A percentile compares a stretch with the other conserved stretches of the same genome.
Conservation (phyloP, 2,888 invertebrate species). For the Brenthis ino region DNA sequence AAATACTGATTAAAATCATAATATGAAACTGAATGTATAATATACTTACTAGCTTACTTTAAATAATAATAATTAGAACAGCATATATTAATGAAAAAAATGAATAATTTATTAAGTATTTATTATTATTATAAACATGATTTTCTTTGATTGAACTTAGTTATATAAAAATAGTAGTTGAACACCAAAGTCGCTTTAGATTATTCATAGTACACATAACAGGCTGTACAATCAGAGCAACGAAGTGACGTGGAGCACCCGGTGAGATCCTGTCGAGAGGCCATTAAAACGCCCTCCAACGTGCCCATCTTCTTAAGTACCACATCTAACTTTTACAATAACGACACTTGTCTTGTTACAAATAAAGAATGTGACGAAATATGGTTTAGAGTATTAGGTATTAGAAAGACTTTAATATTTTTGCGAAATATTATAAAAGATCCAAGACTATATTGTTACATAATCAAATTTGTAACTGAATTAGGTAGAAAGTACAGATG, state of each 20-base stretch:
- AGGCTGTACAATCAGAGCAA: conserved; percentile 73
- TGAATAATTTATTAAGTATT: no score
- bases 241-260: conserved; percentile 78
- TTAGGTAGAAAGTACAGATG: conserved; percentile 80
- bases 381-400: conserved; percentile 9
- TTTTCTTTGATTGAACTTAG: no score
- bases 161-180: neutral
- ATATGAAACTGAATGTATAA: no score
- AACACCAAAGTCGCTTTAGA: conserved; percentile 35
- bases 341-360: conserved; percentile 42
- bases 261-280: conserved; percentile 73
- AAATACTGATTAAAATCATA: no score
- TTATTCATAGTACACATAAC: conserved; percentile 71
- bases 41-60: no score
- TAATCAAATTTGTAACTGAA: conserved; percentile 78
- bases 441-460: conserved; percentile 58
- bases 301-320: conserved; percentile 76
- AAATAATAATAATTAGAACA: no score
- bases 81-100: no score
- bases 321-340: conserved; percentile 61
- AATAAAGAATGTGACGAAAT: conserved; percentile 29
- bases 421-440: conserved; percentile 9
- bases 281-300: conserved; percentile 75
- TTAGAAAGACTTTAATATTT: neutral
- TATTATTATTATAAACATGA: no score